These are phyloP conservation scores for Corvus cornix DNA, from an alignment of 2,113 vertebrate genomes.

Conservation along the genomic window DNA sequence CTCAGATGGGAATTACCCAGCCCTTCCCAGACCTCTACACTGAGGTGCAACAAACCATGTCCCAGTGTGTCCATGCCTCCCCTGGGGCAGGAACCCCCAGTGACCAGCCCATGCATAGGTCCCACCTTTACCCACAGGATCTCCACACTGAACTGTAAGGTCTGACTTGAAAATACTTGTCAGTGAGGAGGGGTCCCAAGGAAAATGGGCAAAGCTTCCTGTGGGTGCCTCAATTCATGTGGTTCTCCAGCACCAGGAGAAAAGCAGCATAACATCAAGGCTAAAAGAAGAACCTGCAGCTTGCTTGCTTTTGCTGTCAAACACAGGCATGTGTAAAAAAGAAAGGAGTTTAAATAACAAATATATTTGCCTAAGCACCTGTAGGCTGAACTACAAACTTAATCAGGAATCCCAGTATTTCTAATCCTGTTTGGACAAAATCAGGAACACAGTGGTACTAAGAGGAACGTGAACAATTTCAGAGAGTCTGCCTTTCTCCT, in stretches of 20 bases:
- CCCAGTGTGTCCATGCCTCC: neutral
- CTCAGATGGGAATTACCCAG: neutral
- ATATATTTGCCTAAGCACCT: neutral
- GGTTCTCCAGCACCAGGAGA: neutral
- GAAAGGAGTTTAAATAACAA: neutral
- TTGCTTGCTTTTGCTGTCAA: neutral
- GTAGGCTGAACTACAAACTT: neutral
- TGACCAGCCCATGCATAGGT: neutral
- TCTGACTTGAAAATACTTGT: neutral
- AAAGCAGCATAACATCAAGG: neutral
- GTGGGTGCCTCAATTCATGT: neutral
- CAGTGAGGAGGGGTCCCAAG: neutral
- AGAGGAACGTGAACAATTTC: neutral
- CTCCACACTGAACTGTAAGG: neutral
- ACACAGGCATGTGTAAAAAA: neutral
- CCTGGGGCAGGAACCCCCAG: neutral
- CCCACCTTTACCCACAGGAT: fast-evolving
- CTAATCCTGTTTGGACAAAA: neutral
- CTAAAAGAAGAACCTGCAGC: neutral
- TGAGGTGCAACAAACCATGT: neutral
- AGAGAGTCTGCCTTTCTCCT: neutral
- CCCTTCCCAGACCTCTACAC: neutral
- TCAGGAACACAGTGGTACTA: neutral
- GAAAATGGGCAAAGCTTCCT: neutral
- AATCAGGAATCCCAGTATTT: neutral